Conservation (phyloP, 2,888 invertebrate species). For the Axea sp. region DNA sequence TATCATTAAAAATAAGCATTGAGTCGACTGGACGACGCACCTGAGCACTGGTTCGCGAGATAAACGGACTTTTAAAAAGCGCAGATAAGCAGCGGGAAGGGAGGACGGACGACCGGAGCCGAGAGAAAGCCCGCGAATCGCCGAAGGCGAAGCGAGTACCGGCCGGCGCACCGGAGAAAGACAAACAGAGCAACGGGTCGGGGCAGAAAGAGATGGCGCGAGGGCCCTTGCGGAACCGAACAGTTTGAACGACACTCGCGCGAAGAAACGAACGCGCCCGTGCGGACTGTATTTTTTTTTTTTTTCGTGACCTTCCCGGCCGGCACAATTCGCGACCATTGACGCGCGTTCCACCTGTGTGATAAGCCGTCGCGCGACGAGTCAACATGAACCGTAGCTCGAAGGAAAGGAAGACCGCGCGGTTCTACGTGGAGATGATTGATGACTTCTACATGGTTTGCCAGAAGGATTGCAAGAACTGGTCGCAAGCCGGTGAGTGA, state of each 20-base stretch:
- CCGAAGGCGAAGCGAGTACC: constrained; percentile 24
- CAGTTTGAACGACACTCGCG: constrained; percentile 6
- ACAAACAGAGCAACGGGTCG: constrained; percentile 30
- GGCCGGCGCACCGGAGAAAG: constrained; percentile 34
- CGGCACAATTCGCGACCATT: background rate
- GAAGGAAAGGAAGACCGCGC: constrained; percentile 3
- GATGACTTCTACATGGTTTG: constrained; percentile 25
- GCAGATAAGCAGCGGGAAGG: constrained; percentile 19
- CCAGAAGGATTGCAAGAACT: constrained; percentile 22
- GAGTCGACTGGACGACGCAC: background rate
- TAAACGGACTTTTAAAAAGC: constrained; percentile 1
- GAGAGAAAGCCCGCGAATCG: constrained; percentile 31
- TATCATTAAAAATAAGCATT: background rate
- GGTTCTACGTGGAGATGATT: constrained; percentile 5
- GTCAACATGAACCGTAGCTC: constrained; percentile 33
- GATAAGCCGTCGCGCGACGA: background rate
- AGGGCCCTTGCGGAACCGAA: constrained; percentile 12
- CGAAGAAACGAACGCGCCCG: constrained; percentile 5
- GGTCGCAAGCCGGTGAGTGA: constrained; percentile 39
- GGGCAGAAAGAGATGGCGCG: constrained; percentile 29
- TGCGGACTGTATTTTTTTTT: constrained; percentile 3
- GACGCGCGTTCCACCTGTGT: background rate
- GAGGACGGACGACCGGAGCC: background rate
- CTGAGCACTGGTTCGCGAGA: constrained; percentile 3
- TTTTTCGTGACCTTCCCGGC: constrained; percentile 2